Percentiles rank a stretch among this genome's conserved stretches.
phyloP scores from a whole-genome alignment of 2,113 vertebrate species.

The Stigmatopora argus region DNA sequence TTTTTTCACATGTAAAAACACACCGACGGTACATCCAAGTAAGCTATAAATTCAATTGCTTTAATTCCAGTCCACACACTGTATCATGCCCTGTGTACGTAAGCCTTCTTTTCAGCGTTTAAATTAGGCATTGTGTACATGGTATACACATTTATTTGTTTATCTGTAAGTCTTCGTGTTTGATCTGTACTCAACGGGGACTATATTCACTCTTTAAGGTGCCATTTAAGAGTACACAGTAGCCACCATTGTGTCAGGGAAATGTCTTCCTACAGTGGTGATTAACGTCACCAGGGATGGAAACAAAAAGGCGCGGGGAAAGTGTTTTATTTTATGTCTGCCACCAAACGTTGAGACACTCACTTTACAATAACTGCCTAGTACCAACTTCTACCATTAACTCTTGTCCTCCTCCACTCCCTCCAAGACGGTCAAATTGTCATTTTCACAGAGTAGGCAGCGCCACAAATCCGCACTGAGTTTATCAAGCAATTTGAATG shows the following conservation, averaged over 20 bases:
- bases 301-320: not conserved
- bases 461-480: slow-evolving; percentile 8
- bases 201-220: too few relatives aligned
- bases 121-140: too few relatives aligned
- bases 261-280: not conserved
- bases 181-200: too few relatives aligned
- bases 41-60: too few relatives aligned
- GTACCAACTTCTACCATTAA: slow-evolving; percentile 24
- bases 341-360: slow-evolving; percentile 36
- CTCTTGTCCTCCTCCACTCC: slow-evolving; percentile 21
- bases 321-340: slow-evolving; percentile 11
- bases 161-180: too few relatives aligned
- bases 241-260: not conserved
- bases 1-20: too few relatives aligned
- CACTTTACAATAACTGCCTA: slow-evolving; percentile 18
- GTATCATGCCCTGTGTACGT: too few relatives aligned
- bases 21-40: too few relatives aligned
- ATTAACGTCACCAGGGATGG: not conserved
- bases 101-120: too few relatives aligned
- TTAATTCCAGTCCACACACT: too few relatives aligned
- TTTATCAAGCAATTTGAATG: slow-evolving; percentile 55
- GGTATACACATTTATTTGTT: too few relatives aligned
- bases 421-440: slow-evolving; percentile 16
- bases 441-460: slow-evolving; percentile 19
- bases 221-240: too few relatives aligned